These are phyloP conservation scores for Pinctada fucata DNA, from an alignment of 2,888 invertebrate genomes.

Conservation along the genomic window DNA sequence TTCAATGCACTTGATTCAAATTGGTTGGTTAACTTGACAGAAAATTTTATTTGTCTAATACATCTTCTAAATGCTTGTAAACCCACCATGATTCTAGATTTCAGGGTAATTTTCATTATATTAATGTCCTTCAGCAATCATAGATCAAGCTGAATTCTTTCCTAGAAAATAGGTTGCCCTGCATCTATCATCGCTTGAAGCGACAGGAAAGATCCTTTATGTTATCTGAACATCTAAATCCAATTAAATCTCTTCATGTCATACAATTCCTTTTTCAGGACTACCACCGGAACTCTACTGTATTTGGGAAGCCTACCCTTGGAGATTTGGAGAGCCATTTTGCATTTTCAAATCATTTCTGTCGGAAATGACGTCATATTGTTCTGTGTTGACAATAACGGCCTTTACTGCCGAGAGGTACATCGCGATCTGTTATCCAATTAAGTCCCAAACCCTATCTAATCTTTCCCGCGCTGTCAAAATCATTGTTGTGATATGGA, in stretches of 20 bases:
- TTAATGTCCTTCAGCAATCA: too few relatives aligned
- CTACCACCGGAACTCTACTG: constrained; percentile 78
- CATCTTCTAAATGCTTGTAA: too few relatives aligned
- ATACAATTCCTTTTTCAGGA: constrained; percentile 67
- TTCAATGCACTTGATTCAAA: too few relatives aligned
- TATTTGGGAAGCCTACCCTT: constrained; percentile 79
- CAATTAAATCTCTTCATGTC: constrained; percentile 6
- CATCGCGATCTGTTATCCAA: constrained; percentile 93
- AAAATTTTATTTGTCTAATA: too few relatives aligned
- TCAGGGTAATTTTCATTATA: too few relatives aligned
- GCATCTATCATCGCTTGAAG: too few relatives aligned
- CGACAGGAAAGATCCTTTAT: too few relatives aligned
- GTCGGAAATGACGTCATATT: constrained; percentile 86
- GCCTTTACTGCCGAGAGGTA: constrained; percentile 93
- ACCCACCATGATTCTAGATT: too few relatives aligned
- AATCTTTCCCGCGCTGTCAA: constrained; percentile 87
- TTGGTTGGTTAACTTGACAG: too few relatives aligned
- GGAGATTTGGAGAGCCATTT: constrained; percentile 77
- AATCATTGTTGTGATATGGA: constrained; percentile 91
- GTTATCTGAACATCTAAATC: background rate
- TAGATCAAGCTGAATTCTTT: too few relatives aligned
- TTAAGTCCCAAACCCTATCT: constrained; percentile 89
- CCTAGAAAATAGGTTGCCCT: too few relatives aligned
- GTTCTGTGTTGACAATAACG: constrained; percentile 93
- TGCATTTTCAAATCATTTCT: constrained; percentile 78